Evolutionary conservation across 1,140 invertebrate genomes (phyloP).

Genomic region (Ips typographus): DNA sequence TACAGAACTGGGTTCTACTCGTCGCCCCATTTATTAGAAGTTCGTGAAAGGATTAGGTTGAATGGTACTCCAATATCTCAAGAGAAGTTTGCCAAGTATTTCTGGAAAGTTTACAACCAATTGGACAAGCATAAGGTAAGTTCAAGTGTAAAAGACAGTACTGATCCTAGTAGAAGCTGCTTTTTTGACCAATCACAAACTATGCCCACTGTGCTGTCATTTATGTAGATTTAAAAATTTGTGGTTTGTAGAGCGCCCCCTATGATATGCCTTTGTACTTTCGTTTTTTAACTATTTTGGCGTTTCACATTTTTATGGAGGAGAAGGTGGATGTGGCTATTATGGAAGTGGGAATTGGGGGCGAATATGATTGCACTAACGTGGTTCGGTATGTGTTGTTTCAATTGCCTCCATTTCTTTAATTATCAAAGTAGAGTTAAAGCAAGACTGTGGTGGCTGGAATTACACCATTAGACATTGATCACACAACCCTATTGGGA

Average conservation of each 20-base stretch:
- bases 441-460: conserved; percentile 68
- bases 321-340: conserved; percentile 92
- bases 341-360: conserved; percentile 97
- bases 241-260: conserved; percentile 55
- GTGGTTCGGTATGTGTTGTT: conserved; percentile 66
- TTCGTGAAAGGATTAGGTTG: conserved; percentile 90
- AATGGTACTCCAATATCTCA: conserved; percentile 78
- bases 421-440: conserved; percentile 2
- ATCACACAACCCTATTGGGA: conserved; percentile 86
- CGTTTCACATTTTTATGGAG: conserved; percentile 84
- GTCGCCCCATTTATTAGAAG: conserved; percentile 92
- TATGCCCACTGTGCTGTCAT: no score
- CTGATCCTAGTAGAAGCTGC: background rate
- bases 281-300: conserved; percentile 89
- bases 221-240: no score
- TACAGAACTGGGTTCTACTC: conserved; percentile 93
- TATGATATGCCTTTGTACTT: conserved; percentile 92
- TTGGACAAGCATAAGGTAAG: conserved; percentile 57
- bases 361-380: conserved; percentile 93
- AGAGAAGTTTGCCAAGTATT: conserved; percentile 74
- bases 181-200: no score
- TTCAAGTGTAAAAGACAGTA: background rate
- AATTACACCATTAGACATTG: conserved; percentile 88
- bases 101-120: conserved; percentile 78
- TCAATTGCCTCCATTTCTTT: conserved; percentile 5